Base-by-base conservation (phyloP, 2,888 invertebrate species). In the Boloria selene region DNA sequence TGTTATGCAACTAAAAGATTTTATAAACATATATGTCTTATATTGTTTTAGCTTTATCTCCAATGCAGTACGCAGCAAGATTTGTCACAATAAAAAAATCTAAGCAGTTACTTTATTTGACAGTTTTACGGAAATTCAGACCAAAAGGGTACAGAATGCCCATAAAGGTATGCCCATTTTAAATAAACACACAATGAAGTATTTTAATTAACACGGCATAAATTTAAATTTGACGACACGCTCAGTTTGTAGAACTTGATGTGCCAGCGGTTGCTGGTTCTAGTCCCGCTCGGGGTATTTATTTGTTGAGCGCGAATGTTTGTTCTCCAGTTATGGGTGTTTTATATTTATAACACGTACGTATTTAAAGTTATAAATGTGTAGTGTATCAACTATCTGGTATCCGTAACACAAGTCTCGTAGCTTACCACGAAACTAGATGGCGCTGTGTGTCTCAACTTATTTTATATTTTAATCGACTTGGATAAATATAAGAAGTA, bases 31-130 rank as follows among this genome's bases (percentile, higher is more conserved):
- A 14, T 13, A n/a, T 47, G 6, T 14, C 0, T 31, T 5, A 17
- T 55, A 7, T 13, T 42, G 42, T 85, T 83, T 49, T 82, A 96
- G 96, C 81, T 38, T 88, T 96, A 80, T 93, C 94, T 0, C 95
- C 96, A 0, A 93, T 96, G 84, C 93, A 95, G 65, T 97, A 97
- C 77, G 91, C 96, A 0, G 93, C 94, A 60, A 93, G 94, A 50
- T 94, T 95, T 77, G 95, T 96, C 0, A 93, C 90, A 65, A 84
- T 96, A 14, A 93, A 94, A 56, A 94, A 93, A 69, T 92, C 93
- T 0, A 93, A 93, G 59, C 92, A 90, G 69, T 73, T 93, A 13
- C 81, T 93, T 0, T 93, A 93, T 64, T 80, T 92, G 13, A 92
- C 91, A 0, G 92, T 92, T 0, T 71, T 93, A 14, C 82, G 90